Conservation (phyloP, 2,888 invertebrate genomes). For the Cryptocheilus praepositus region DNA sequence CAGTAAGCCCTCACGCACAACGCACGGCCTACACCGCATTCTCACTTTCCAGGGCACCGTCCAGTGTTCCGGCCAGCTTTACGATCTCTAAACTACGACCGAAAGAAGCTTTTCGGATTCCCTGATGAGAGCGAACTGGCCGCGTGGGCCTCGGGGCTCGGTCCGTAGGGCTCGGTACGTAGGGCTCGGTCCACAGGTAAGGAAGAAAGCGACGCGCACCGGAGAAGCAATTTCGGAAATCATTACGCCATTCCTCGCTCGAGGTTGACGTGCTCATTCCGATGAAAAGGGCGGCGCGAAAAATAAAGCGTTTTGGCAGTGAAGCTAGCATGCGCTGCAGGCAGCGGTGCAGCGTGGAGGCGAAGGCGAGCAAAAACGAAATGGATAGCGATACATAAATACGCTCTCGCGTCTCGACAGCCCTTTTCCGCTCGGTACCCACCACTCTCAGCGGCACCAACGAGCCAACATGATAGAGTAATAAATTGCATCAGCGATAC, state of each 20-base stretch:
- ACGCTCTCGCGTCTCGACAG: too few species aligned
- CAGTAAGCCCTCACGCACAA: slow-evolving; percentile 23
- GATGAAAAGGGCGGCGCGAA: background rate
- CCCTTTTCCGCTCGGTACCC: background rate
- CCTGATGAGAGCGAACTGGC: background rate
- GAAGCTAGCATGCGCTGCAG: background rate
- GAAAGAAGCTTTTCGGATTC: slow-evolving; percentile 19
- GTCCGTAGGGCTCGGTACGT: slow-evolving; percentile 2
- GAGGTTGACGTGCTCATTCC: slow-evolving; percentile 22
- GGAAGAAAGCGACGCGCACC: background rate
- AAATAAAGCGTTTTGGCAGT: too few species aligned
- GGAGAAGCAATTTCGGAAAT: slow-evolving; percentile 14
- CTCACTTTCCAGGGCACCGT: slow-evolving; percentile 11
- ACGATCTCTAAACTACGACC: slow-evolving; percentile 41
- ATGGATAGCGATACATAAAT: background rate
- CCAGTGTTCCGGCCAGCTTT: slow-evolving; percentile 37
- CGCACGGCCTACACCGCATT: slow-evolving; percentile 7
- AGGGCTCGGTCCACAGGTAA: slow-evolving; percentile 12
- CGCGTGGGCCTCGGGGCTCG: background rate
- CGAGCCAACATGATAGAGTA: slow-evolving; percentile 10
- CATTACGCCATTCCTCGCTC: slow-evolving; percentile 21
- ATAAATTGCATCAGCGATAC: slow-evolving; percentile 36
- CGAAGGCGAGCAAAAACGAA: background rate
- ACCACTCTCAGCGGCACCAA: background rate
- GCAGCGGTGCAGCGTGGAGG: too few species aligned